These are phyloP conservation scores for Caenorhabditis brenneri DNA, from an alignment of 1,140 invertebrate species.

Conservation along the genomic window DNA sequence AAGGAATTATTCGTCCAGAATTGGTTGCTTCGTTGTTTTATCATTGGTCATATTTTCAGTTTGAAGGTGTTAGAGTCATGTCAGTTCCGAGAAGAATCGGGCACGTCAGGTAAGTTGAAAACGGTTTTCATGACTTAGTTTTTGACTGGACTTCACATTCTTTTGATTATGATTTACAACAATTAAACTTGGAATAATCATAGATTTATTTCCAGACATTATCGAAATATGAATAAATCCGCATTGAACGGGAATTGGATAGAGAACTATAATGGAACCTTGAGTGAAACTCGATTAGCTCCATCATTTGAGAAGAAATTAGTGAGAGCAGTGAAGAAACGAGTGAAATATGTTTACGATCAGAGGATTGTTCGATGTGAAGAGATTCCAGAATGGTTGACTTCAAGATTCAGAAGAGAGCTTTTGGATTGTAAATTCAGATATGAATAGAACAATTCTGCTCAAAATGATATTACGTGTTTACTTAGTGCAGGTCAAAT, in stretches of 20 bases:
- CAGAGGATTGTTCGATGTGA: slow-evolving; percentile 7
- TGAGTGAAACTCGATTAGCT: neutral
- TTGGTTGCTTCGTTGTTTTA: neutral
- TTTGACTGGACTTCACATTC: too few relatives aligned
- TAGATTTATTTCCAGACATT: neutral
- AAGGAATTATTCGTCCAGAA: slow-evolving; percentile 20
- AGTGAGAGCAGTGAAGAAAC: neutral
- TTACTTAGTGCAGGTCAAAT: too few relatives aligned
- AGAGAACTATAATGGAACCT: neutral
- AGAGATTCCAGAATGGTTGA: neutral
- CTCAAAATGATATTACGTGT: too few relatives aligned
- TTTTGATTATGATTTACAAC: too few relatives aligned
- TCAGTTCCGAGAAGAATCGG: neutral
- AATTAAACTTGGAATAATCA: neutral
- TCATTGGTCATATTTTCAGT: slow-evolving; percentile 19
- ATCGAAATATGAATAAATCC: neutral
- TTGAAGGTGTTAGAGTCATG: neutral
- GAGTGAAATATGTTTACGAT: slow-evolving; percentile 22
- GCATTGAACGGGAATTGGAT: slow-evolving; percentile 3
- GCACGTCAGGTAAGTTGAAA: neutral
- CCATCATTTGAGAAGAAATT: slow-evolving; percentile 5
- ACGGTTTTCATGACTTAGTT: too few relatives aligned
- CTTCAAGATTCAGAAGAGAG: neutral
- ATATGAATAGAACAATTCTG: neutral
- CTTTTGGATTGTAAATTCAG: slow-evolving; percentile 17